A percentile compares a stretch with the other conserved stretches of the same genome.
Evolutionary conservation across 2,113 vertebrate genomes (phyloP).

Genomic region (Triplophysa siluroides): DNA sequence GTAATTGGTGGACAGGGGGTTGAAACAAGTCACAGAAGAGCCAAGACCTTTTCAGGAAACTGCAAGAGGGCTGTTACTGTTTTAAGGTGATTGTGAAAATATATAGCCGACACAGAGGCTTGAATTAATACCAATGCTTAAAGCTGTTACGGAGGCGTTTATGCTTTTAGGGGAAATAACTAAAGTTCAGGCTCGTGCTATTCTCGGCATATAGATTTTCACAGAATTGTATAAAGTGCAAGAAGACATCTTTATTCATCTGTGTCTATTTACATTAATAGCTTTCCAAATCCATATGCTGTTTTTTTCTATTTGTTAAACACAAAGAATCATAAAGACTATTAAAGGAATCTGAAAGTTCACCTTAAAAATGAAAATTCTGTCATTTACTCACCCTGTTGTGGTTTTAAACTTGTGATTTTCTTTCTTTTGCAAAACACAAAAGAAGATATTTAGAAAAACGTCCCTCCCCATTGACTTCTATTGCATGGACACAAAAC

Average conservation of each 20-base stretch:
- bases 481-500: too few relatives aligned
- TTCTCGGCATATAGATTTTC: neutral
- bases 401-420: too few relatives aligned
- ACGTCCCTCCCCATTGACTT: too few relatives aligned
- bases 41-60: constrained; percentile 56
- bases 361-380: too few relatives aligned
- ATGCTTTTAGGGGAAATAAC: neutral
- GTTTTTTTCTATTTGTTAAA: neutral
- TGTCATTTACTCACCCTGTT: too few relatives aligned
- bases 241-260: neutral
- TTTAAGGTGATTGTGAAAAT: constrained; percentile 39
- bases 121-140: neutral
- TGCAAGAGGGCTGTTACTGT: constrained; percentile 35
- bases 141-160: neutral
- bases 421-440: too few relatives aligned
- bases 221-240: neutral
- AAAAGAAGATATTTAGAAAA: too few relatives aligned
- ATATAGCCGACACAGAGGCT: neutral
- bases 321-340: neutral
- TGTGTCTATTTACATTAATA: neutral
- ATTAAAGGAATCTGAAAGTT: too few relatives aligned
- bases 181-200: neutral
- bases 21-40: constrained; percentile 49
- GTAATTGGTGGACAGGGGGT: constrained; percentile 63
- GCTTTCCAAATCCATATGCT: neutral